Percentiles rank a stretch among this genome's conserved stretches.
phyloP scores from a whole-genome alignment of 2,797 vertebrate genomes.

The Xiphorhynchus erythropygius region DNA sequence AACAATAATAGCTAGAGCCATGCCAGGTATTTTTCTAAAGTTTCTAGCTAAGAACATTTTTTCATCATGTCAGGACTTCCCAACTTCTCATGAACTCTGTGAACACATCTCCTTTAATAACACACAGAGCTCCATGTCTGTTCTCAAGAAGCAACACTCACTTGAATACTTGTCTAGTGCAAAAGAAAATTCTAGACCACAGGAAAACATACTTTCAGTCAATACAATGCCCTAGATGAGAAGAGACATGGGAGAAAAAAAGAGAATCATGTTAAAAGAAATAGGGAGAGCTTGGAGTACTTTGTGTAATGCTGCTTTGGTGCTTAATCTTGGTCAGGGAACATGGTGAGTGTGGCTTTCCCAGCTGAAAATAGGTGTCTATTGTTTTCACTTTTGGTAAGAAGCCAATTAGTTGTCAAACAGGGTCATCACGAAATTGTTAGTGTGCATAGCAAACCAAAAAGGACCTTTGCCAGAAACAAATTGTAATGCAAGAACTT shows the following conservation, averaged over 20 bases:
- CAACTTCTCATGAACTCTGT: not conserved
- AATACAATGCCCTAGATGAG: not conserved
- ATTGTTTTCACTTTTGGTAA: conserved; percentile 32
- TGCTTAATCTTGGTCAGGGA: conserved; percentile 28
- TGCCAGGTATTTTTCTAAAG: not conserved
- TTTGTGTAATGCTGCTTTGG: not conserved
- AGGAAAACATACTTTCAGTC: not conserved
- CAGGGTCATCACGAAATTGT: not conserved
- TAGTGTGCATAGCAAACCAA: not conserved
- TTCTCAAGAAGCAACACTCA: not conserved
- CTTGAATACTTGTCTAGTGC: not conserved
- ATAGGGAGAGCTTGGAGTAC: not conserved
- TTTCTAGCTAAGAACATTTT: not conserved
- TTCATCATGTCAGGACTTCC: not conserved
- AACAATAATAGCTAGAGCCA: not conserved
- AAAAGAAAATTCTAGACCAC: not conserved
- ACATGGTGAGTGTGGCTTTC: conserved; percentile 4
- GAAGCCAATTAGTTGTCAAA: conserved; percentile 30
- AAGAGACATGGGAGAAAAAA: not conserved
- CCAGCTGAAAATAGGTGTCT: conserved; percentile 46
- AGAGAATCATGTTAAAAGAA: not conserved
- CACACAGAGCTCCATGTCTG: fast-evolving
- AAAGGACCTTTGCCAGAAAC: not conserved
- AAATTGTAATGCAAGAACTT: not conserved
- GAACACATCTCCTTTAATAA: not conserved